phyloP scores from a whole-genome alignment of 2,888 invertebrate species.

The Epistrophe grossulariae region DNA sequence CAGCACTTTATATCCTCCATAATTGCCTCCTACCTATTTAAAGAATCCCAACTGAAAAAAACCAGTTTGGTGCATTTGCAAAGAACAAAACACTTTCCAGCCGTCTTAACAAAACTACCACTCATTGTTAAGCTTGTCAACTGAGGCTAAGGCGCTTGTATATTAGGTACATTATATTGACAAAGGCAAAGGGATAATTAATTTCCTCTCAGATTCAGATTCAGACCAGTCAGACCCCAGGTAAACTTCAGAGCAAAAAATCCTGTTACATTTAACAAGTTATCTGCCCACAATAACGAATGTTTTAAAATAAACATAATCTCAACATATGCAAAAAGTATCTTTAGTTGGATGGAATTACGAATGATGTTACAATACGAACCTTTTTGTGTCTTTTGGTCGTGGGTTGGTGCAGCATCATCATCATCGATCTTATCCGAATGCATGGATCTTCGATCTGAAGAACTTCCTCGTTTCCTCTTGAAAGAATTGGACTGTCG shows the following conservation, averaged over 20 bases:
- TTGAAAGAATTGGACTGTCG: constrained; percentile 55
- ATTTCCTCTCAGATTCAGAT: constrained; percentile 17
- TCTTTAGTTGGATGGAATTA: not conserved
- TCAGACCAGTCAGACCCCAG: too few species aligned
- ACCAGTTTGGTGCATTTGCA: constrained; percentile 61
- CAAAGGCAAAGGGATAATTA: constrained; percentile 6
- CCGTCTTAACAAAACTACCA: constrained; percentile 13
- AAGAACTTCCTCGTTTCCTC: constrained; percentile 72
- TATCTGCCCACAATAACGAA: constrained; percentile 40
- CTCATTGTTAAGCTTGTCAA: constrained; percentile 20
- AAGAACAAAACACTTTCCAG: constrained; percentile 35
- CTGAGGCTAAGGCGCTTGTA: constrained; percentile 7
- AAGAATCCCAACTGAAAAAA: constrained; percentile 46
- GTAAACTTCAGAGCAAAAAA: constrained; percentile 30
- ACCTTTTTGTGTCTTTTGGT: constrained; percentile 74
- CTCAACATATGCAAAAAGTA: constrained; percentile 42
- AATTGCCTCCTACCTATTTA: constrained; percentile 43
- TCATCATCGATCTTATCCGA: constrained; percentile 75
- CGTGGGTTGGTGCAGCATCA: constrained; percentile 74
- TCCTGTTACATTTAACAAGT: constrained; percentile 40
- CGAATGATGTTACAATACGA: constrained; percentile 23
- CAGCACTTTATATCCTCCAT: constrained; percentile 53
- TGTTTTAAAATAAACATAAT: constrained; percentile 51
- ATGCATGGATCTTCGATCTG: constrained; percentile 75
- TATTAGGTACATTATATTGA: not conserved